phyloP scores from a whole-genome alignment of 2,797 vertebrate species.

The Enteromius paludinosus region DNA sequence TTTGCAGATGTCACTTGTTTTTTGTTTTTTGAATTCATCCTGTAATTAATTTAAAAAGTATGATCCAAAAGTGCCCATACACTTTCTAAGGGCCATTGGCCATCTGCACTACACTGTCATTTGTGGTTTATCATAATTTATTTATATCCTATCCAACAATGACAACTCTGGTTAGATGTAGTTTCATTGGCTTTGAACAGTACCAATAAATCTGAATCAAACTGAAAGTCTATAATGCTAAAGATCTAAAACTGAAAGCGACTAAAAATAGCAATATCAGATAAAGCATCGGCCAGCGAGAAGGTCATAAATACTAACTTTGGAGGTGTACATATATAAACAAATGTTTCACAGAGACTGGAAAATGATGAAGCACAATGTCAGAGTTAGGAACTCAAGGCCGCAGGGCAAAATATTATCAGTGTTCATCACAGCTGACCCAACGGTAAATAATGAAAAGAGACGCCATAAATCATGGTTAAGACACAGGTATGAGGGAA shows the following conservation, averaged over 20 bases:
- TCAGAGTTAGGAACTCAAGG: slow-evolving; percentile 3
- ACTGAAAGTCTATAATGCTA: neutral
- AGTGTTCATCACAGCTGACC: slow-evolving; percentile 18
- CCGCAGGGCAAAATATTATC: slow-evolving; percentile 26
- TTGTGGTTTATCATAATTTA: neutral
- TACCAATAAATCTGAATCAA: neutral
- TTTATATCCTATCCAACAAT: neutral
- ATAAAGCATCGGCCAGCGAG: neutral
- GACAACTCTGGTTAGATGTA: neutral
- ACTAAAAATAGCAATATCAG: neutral
- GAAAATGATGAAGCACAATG: slow-evolving; percentile 23
- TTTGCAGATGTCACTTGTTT: neutral
- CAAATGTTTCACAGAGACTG: slow-evolving; percentile 23
- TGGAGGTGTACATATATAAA: slow-evolving; percentile 11
- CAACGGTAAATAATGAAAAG: slow-evolving; percentile 37
- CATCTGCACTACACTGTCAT: neutral
- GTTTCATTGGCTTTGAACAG: neutral
- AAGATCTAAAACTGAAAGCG: neutral
- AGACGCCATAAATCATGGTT: slow-evolving; percentile 50
- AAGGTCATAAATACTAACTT: neutral
- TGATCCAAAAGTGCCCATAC: neutral
- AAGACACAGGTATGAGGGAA: slow-evolving; percentile 46
- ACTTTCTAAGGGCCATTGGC: neutral
- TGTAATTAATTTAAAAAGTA: neutral
- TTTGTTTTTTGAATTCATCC: too few relatives aligned